Base-by-base conservation (phyloP, 2,113 vertebrate species). In the Passer domesticus region DNA sequence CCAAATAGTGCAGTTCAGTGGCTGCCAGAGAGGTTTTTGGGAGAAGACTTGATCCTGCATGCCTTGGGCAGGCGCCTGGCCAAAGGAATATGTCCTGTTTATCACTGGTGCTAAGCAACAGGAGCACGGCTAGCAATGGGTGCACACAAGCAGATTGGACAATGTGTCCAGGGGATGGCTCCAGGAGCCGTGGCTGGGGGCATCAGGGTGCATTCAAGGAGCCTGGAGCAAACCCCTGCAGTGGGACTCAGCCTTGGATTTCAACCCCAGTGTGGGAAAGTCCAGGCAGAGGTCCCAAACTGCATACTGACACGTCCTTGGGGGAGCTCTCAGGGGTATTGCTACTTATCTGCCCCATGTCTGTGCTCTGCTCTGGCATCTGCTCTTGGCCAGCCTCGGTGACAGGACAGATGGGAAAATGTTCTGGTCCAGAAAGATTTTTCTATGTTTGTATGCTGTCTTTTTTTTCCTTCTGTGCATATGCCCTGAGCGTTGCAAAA, bases 131-230 rank as follows among this genome's bases (percentile, higher is more conserved):
- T 47, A 87, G 72, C 2, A 7, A 33, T 80, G 50, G 22, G 68
- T 33, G 43, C 1, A 0, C 47, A 39, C 5, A 24, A 50, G 68
- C n/a, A 67, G 52, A 68, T 7, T 66, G 76, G 85, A 77, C 3
- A 1, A 35, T 0, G 1, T 41, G n/a, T 37, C 0, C 0, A 0
- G 20, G 8, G 23, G 41, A 59, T 60, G 70, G 56, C 49, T 76
- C 33, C 62, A 20, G 33, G 15, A 56, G 28, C 58, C 0, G 0
- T 15, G 24, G 35, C 77, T 92, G 52, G 27, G 41, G 44, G 27
- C 7, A 52, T 12, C 1, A 4, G 23, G 22, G 6, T 50, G 23
- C 4, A 0, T 67, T 75, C 35, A 63, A 21, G 5, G n/a, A 47
- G 18, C 47, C 60, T 90, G 52, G 23, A 58, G 66, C 44, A 79